Conservation (phyloP, 2,888 invertebrate genomes). For the Leptopilina myrica region DNA sequence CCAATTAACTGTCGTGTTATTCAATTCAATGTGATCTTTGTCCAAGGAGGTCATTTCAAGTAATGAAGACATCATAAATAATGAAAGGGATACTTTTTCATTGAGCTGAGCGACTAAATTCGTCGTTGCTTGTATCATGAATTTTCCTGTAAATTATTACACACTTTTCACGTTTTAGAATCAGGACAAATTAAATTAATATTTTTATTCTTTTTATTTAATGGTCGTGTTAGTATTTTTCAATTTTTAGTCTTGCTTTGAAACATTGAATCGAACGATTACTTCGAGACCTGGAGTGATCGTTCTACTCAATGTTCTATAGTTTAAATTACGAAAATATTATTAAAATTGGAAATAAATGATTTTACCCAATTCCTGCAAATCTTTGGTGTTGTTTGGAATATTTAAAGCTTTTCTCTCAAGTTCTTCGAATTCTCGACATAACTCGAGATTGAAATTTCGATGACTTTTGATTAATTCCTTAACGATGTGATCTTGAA, state of each 20-base stretch:
- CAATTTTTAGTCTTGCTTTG: no score
- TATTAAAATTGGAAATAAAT: neutral
- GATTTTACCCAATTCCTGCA: slow-evolving; percentile 80
- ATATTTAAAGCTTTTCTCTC: slow-evolving; percentile 82
- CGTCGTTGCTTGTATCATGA: slow-evolving; percentile 88
- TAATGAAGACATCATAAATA: slow-evolving; percentile 83
- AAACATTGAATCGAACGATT: no score
- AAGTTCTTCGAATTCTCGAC: slow-evolving; percentile 85
- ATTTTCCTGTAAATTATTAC: slow-evolving; percentile 78
- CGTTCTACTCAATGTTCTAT: no score
- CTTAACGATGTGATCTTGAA: slow-evolving; percentile 79
- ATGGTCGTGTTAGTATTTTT: no score
- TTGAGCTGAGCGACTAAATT: slow-evolving; percentile 83
- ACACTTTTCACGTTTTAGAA: neutral
- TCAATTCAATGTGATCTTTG: slow-evolving; percentile 86
- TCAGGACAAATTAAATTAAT: neutral
- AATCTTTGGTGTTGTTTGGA: slow-evolving; percentile 88
- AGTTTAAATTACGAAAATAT: neutral
- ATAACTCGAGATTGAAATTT: slow-evolving; percentile 83
- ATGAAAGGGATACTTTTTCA: slow-evolving; percentile 83
- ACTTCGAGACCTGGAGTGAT: no score
- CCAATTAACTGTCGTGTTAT: slow-evolving; percentile 91
- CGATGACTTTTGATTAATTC: slow-evolving; percentile 83
- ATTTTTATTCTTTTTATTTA: no score
- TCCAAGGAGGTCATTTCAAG: slow-evolving; percentile 87